These are phyloP conservation scores for Ormyrus nitidulus DNA, from an alignment of 2,888 invertebrate genomes.

Conservation along the genomic window DNA sequence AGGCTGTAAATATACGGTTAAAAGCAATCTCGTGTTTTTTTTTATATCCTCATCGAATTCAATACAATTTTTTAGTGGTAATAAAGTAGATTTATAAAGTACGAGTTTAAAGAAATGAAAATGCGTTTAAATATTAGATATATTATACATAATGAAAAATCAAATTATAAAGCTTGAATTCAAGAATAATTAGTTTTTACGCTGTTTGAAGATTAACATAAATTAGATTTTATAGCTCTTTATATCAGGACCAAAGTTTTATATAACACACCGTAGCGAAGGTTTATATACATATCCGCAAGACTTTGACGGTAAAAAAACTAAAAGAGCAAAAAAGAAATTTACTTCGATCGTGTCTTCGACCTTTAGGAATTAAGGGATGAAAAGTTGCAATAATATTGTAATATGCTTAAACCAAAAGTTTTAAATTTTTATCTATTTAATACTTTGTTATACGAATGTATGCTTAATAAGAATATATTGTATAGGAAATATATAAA, in stretches of 20 bases:
- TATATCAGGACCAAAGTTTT: slow-evolving; percentile 46
- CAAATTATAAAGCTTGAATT: neutral
- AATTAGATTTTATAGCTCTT: slow-evolving; percentile 31
- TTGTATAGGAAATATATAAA: slow-evolving; percentile 61
- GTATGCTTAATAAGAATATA: slow-evolving; percentile 60
- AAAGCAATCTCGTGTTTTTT: slow-evolving; percentile 35
- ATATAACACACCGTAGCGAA: slow-evolving; percentile 39
- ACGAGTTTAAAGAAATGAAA: slow-evolving; percentile 28
- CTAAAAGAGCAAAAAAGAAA: neutral
- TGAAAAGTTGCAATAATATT: slow-evolving; percentile 40
- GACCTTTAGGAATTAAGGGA: slow-evolving; percentile 11
- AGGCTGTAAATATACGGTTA: slow-evolving; percentile 55
- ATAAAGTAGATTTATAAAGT: slow-evolving; percentile 28
- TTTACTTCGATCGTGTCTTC: neutral
- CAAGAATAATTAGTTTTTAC: slow-evolving; percentile 21
- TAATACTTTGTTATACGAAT: slow-evolving; percentile 66
- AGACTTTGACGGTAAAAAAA: slow-evolving; percentile 11
- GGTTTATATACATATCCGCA: slow-evolving; percentile 32
- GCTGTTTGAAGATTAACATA: neutral
- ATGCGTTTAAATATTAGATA: slow-evolving; percentile 14
- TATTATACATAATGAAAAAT: neutral
- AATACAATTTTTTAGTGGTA: slow-evolving; percentile 19
- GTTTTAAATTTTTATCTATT: slow-evolving; percentile 62
- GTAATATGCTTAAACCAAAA: slow-evolving; percentile 60
- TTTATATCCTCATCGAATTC: slow-evolving; percentile 20